Evolutionary conservation across 2,797 vertebrate genomes (phyloP), one percentile per base, ranked within the genome.

Genomic region (Cyprinella venusta): DNA sequence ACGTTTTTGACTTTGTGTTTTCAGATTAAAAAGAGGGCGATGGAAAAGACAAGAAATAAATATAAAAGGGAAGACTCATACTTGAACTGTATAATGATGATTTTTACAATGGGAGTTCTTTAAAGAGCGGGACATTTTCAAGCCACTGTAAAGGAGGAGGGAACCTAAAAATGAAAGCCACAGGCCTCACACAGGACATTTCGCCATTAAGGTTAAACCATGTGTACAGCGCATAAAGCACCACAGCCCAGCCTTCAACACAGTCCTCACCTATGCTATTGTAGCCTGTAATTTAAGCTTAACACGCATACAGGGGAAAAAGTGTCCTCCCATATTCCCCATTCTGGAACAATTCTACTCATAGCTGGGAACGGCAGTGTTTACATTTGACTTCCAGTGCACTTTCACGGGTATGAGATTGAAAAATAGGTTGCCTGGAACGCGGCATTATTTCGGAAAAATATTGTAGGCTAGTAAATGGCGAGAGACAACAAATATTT

Each of bases 241-340:
- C 85, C 89, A 89, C 91, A 89, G 89, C 91, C 90, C 91, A 91
- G 90, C 92, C 90, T 91, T 93, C 90, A 89, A 90, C 91, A 92
- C 90, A 92, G 92, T 92, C 90, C 91, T 82, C 93, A 92, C 91
- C 93, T 92, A 92, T 92, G 87, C 93, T 92, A 91, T 91, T 94
- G 93, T 92, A 92, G 92, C 90, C 89, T 87, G 89, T 87, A 91
- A 89, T 91, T 90, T 92, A 91, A 90, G 90, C 80, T 90, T 90
- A 67, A 69, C 64, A 54, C 61, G 79, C 74, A 86, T 36, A 67
- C 54, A 77, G 45, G 13, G 15, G 26, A 61, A 64, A 45, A 84
- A 77, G 81, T 87, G 48, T 70, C 19, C 69, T 76, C 21, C 56
- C 48, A 85, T 64, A 78, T 79, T 50, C 72, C 76, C 76, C 79